Evolutionary conservation across 2,888 invertebrate species (phyloP).

Genomic region (Spodoptera picta): DNA sequence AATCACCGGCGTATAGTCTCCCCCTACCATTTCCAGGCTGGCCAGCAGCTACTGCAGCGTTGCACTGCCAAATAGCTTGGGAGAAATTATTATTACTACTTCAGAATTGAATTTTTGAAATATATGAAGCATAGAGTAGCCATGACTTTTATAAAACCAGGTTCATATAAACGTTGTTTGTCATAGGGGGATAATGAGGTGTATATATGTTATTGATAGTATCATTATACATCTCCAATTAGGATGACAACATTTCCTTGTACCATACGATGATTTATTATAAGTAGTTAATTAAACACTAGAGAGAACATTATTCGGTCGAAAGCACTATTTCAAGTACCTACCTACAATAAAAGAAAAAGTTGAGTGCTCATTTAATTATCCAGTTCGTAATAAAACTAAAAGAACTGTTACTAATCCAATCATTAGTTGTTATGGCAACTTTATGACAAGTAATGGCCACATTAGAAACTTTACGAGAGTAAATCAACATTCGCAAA

Average conservation of each 20-base stretch:
- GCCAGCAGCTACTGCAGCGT: constrained; percentile 51
- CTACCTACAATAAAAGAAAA: constrained; percentile 9
- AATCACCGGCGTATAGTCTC: constrained; percentile 59
- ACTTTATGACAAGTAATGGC: constrained; percentile 17
- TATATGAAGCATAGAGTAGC: constrained; percentile 35
- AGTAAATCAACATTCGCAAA: constrained; percentile 24
- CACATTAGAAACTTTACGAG: constrained; percentile 24
- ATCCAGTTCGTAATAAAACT: constrained; percentile 15
- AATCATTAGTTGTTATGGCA: constrained; percentile 14
- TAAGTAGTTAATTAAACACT: too few relatives aligned
- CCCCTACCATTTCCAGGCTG: constrained; percentile 47
- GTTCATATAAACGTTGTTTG: constrained; percentile 6
- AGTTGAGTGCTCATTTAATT: constrained; percentile 9
- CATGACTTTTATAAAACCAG: constrained; percentile 22
- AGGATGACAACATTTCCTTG: too few relatives aligned
- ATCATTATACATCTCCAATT: too few relatives aligned
- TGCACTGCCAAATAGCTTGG: constrained; percentile 72
- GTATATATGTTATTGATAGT: too few relatives aligned
- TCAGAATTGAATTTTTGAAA: constrained; percentile 62
- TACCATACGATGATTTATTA: too few relatives aligned
- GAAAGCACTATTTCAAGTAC: neutral
- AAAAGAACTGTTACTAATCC: constrained; percentile 17
- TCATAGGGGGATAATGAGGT: neutral
- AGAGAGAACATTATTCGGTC: neutral
- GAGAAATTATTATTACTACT: constrained; percentile 62